Percentiles rank a stretch among this genome's conserved stretches.
Evolutionary conservation across 2,113 vertebrate species (phyloP).

Genomic region (Benitochromis conjunctus): DNA sequence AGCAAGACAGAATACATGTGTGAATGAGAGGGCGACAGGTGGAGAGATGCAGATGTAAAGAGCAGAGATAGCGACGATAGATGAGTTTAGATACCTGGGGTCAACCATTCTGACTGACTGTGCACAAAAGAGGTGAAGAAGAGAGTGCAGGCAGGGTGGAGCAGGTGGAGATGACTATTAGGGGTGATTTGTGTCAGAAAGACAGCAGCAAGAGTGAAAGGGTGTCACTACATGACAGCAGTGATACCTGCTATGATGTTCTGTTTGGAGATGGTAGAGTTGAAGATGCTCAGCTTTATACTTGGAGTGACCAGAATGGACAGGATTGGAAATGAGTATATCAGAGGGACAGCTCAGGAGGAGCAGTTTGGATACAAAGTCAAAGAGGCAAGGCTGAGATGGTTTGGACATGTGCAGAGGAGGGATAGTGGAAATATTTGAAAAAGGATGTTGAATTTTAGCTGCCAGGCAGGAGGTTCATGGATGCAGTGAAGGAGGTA

Average conservation of each 20-base stretch:
- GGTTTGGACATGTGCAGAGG: neutral
- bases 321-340: neutral
- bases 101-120: neutral
- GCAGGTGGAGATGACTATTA: neutral
- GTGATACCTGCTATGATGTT: neutral
- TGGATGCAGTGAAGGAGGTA: neutral
- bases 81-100: neutral
- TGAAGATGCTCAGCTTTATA: neutral
- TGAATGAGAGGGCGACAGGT: neutral
- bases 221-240: neutral
- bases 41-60: neutral
- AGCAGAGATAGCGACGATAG: neutral
- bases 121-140: neutral
- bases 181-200: neutral
- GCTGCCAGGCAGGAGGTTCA: fast-evolving
- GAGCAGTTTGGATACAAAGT: neutral
- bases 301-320: neutral
- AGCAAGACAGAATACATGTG: neutral
- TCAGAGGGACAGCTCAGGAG: neutral
- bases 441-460: neutral
- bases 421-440: neutral
- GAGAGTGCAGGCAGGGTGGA: neutral
- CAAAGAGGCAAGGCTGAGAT: neutral
- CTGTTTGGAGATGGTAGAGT: neutral
- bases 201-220: neutral